A percentile compares a stretch with the other conserved stretches of the same genome.
Evolutionary conservation across 2,888 invertebrate species (phyloP).

Genomic region (Ormyrus pomaceus): DNA sequence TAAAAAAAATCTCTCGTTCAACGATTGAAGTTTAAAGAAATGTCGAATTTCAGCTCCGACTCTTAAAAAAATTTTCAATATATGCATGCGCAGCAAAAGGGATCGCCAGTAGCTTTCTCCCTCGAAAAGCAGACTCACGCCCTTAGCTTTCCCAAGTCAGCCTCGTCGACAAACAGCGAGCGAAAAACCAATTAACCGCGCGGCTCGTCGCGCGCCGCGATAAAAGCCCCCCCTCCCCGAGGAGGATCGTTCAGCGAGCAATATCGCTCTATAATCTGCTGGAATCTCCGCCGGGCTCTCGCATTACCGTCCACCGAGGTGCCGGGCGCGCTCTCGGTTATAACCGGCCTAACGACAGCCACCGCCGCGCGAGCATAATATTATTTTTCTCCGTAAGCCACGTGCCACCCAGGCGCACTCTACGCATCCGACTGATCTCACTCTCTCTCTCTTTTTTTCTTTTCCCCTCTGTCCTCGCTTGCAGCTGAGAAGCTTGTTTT

Average conservation of each 20-base stretch:
- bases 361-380: slow-evolving; percentile 38
- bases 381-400: slow-evolving; percentile 59
- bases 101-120: too few species aligned
- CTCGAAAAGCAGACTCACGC: too few species aligned
- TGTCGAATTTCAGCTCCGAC: too few species aligned
- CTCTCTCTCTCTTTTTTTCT: slow-evolving; percentile 15
- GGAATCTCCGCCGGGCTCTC: background rate
- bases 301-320: background rate
- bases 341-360: slow-evolving; percentile 13
- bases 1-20: too few species aligned
- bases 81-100: too few species aligned
- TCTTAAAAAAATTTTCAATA: too few species aligned
- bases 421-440: background rate
- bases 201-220: background rate
- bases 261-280: slow-evolving; percentile 14
- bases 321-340: background rate
- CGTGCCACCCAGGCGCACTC: slow-evolving; percentile 57
- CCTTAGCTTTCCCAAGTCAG: too few species aligned
- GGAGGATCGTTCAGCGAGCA: slow-evolving; percentile 17
- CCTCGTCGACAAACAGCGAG: too few species aligned
- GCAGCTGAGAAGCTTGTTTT: too few species aligned
- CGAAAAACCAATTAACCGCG: too few species aligned
- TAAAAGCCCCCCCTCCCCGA: background rate
- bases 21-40: too few species aligned
- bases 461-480: background rate